These are phyloP conservation scores for Noctilio leporinus DNA, from an alignment of 2,113 vertebrate genomes.

Conservation along the genomic window DNA sequence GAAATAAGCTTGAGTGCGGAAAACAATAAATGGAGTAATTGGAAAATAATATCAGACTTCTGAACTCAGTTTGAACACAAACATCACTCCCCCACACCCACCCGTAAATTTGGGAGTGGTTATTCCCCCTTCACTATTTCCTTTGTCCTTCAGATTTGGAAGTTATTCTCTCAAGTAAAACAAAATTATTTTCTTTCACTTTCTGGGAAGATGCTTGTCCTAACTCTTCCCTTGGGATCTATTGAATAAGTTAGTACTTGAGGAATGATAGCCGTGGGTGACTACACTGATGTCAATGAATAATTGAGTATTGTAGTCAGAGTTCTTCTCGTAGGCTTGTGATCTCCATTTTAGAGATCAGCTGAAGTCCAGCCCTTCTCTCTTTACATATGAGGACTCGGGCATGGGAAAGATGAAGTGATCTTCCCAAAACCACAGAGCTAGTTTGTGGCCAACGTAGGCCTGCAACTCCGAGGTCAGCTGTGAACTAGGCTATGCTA, in stretches of 20 bases:
- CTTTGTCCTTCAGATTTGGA: constrained; percentile 18
- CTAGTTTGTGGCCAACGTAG: background rate
- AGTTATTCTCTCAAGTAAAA: constrained; percentile 25
- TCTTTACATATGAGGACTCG: background rate
- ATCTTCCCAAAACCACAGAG: background rate
- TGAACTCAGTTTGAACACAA: background rate
- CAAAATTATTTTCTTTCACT: constrained; percentile 19
- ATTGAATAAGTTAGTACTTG: constrained; percentile 38
- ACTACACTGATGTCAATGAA: constrained; percentile 15
- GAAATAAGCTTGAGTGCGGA: constrained; percentile 14
- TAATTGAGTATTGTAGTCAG: constrained; percentile 53
- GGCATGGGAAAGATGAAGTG: background rate
- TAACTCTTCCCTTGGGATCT: constrained; percentile 18
- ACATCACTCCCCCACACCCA: no score
- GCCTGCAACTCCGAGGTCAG: background rate
- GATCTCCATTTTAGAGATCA: constrained; percentile 21
- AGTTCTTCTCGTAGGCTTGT: background rate
- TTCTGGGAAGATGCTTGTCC: constrained; percentile 11
- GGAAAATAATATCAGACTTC: background rate
- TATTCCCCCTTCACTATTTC: background rate
- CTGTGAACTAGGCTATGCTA: background rate
- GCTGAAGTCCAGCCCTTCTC: constrained; percentile 38
- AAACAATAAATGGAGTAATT: constrained; percentile 15
- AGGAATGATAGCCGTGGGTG: background rate
- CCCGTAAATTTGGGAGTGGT: background rate